phyloP scores from a whole-genome alignment of 2,113 vertebrate genomes.

The Tyto alba region DNA sequence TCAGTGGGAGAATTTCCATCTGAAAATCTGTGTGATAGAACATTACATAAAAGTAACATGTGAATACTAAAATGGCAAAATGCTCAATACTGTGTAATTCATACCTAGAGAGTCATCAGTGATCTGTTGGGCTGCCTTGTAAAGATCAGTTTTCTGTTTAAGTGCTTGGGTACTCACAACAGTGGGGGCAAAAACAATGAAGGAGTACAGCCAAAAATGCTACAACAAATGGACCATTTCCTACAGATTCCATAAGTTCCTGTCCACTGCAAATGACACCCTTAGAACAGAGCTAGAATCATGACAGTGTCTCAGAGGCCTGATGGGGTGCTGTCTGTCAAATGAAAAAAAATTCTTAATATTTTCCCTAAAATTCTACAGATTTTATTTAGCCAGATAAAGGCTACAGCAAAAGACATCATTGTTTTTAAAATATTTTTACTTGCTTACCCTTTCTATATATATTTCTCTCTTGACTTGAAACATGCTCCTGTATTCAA shows the following conservation, averaged over 20 bases:
- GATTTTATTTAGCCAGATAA: background rate
- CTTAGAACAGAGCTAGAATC: background rate
- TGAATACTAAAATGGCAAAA: background rate
- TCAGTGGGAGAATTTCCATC: background rate
- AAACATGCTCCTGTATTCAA: background rate
- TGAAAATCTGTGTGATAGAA: background rate
- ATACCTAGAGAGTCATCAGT: background rate
- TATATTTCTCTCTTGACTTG: background rate
- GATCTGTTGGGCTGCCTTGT: background rate
- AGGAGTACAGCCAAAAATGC: background rate
- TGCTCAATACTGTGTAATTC: background rate
- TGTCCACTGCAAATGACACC: background rate
- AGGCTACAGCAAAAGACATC: background rate
- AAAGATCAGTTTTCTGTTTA: background rate
- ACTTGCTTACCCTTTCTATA: background rate
- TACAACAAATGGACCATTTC: background rate
- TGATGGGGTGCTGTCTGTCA: background rate
- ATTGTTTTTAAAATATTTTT: background rate
- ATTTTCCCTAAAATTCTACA: background rate
- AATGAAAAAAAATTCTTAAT: background rate
- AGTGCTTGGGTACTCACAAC: background rate
- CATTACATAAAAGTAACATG: background rate
- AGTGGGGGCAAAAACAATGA: background rate
- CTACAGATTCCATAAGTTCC: background rate
- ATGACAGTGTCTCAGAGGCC: background rate